These are phyloP conservation scores for Gymnogyps californianus DNA, from an alignment of 2,113 vertebrate species.

Conservation along the genomic window DNA sequence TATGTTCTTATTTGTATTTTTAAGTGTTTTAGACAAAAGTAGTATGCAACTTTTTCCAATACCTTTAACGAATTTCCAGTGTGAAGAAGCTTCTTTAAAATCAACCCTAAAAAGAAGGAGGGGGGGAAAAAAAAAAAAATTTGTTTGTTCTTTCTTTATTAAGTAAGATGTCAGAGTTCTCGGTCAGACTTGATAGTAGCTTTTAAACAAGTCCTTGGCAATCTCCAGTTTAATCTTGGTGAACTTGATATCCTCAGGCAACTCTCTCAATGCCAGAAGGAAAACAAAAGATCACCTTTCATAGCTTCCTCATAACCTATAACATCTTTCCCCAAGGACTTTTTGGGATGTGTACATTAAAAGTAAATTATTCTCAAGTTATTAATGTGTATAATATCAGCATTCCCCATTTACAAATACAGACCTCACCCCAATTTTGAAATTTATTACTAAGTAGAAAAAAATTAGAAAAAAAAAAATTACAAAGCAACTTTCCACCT, in stretches of 20 bases:
- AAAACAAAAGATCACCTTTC: constrained; percentile 72
- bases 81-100: constrained; percentile 97
- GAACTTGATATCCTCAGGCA: constrained; percentile 73
- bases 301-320: not conserved
- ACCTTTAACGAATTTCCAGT: constrained; percentile 99
- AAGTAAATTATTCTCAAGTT: not conserved
- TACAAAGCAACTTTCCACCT: not conserved
- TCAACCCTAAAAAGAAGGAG: constrained; percentile 80
- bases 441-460: not conserved
- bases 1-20: not conserved
- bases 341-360: not conserved
- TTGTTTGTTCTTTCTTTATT: not conserved
- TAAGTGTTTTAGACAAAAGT: not conserved
- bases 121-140: not conserved
- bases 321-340: not conserved
- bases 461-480: not conserved
- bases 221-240: constrained; percentile 81
- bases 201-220: constrained; percentile 83
- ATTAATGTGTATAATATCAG: not conserved
- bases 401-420: not conserved
- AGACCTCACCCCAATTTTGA: not conserved
- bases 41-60: constrained; percentile 12
- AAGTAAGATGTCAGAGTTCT: constrained; percentile 76
- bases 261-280: constrained; percentile 68
- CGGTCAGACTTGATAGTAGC: constrained; percentile 77